phyloP scores from a whole-genome alignment of 2,888 invertebrate species.

The Protodeltote pygarga region DNA sequence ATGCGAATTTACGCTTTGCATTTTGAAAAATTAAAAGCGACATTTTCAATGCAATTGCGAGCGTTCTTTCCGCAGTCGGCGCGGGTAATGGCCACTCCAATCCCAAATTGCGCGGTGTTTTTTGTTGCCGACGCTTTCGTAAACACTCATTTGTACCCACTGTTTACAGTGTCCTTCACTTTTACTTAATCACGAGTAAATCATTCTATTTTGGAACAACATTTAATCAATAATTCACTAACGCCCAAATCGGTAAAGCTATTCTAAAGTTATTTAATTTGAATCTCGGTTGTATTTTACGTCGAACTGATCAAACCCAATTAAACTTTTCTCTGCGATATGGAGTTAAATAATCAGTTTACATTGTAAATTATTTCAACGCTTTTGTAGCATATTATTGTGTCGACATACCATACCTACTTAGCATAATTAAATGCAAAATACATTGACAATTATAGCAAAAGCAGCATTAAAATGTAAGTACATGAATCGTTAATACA shows the following conservation, averaged over 20 bases:
- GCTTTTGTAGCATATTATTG: too few species aligned
- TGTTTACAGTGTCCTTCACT: slow-evolving; percentile 59
- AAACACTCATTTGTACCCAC: slow-evolving; percentile 74
- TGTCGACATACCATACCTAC: too few species aligned
- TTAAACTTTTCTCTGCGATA: not conserved
- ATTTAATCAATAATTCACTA: slow-evolving; percentile 31
- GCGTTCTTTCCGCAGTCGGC: slow-evolving; percentile 78
- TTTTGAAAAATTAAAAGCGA: slow-evolving; percentile 85
- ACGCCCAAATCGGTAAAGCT: slow-evolving; percentile 14
- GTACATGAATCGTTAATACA: not conserved
- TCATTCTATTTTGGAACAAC: slow-evolving; percentile 36
- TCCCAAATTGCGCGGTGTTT: slow-evolving; percentile 74
- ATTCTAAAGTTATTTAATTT: slow-evolving; percentile 9
- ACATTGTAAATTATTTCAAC: too few species aligned
- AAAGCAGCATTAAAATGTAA: not conserved
- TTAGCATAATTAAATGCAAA: too few species aligned
- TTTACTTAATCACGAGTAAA: slow-evolving; percentile 57
- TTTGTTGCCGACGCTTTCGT: slow-evolving; percentile 74
- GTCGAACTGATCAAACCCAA: not conserved
- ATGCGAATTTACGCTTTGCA: slow-evolving; percentile 83
- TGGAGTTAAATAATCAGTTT: not conserved
- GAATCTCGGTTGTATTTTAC: not conserved
- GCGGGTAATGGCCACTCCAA: slow-evolving; percentile 84
- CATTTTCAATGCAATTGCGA: slow-evolving; percentile 83
- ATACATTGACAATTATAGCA: too few species aligned